Percentiles rank a stretch among this genome's conserved stretches.
These are phyloP conservation scores for Orthosia gracilis DNA, from an alignment of 2,888 invertebrate genomes.

Conservation along the genomic window DNA sequence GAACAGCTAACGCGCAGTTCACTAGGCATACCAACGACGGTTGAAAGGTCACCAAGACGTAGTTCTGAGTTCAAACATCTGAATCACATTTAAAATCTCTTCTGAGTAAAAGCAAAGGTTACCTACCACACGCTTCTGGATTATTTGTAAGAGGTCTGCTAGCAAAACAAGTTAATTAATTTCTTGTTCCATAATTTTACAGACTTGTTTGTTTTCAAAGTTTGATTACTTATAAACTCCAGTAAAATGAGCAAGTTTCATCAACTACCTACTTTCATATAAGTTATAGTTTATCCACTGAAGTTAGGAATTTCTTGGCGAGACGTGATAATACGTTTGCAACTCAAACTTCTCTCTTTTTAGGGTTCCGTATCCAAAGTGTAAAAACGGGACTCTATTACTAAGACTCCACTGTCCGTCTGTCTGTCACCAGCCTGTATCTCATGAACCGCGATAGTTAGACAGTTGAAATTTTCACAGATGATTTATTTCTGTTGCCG, in stretches of 20 bases:
- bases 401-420: too few relatives aligned
- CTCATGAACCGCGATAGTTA: too few relatives aligned
- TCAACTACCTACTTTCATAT: slow-evolving; percentile 24
- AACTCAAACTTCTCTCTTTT: slow-evolving; percentile 9
- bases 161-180: slow-evolving; percentile 16
- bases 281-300: slow-evolving; percentile 41
- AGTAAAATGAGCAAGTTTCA: slow-evolving; percentile 29
- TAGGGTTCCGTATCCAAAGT: too few relatives aligned
- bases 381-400: too few relatives aligned
- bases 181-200: slow-evolving; percentile 2
- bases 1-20: background rate
- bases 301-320: slow-evolving; percentile 28
- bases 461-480: too few relatives aligned
- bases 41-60: background rate
- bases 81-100: background rate
- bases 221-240: slow-evolving; percentile 24
- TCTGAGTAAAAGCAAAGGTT: background rate
- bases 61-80: background rate
- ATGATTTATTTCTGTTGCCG: too few relatives aligned
- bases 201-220: slow-evolving; percentile 21
- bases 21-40: background rate
- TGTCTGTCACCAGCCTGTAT: too few relatives aligned
- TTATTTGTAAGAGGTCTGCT: background rate
- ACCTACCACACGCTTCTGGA: background rate
- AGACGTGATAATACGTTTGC: slow-evolving; percentile 41